These are phyloP conservation scores for Panagrolaimus sp. DNA, from an alignment of 1,140 invertebrate species.

Conservation along the genomic window DNA sequence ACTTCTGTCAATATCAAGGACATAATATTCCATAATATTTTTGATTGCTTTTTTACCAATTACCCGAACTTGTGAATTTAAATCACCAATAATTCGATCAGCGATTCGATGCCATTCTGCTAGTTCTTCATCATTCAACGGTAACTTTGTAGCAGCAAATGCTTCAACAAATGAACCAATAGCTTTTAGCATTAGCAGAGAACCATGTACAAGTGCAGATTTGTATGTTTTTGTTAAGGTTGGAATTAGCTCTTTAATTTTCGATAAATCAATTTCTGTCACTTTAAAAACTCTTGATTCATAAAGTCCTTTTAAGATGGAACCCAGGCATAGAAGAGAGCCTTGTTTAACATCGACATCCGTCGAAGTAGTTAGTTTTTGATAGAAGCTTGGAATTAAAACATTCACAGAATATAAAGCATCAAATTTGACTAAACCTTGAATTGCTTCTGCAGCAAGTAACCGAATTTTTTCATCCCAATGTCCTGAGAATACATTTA, in stretches of 20 bases:
- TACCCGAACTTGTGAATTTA: not conserved
- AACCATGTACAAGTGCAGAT: not conserved
- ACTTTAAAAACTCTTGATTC: not conserved
- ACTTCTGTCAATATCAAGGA: not conserved
- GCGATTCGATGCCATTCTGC: not conserved
- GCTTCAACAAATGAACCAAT: not conserved
- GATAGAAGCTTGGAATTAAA: not conserved
- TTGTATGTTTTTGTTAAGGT: not conserved
- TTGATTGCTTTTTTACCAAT: not conserved
- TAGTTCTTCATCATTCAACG: not conserved
- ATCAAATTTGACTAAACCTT: conserved; percentile 65
- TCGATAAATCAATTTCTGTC: not conserved
- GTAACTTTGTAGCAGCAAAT: not conserved
- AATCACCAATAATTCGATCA: not conserved
- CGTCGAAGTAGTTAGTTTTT: not conserved
- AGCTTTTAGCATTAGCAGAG: not conserved
- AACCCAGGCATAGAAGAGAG: not conserved
- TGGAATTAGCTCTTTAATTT: not conserved
- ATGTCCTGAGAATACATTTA: conserved; percentile 78
- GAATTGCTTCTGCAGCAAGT: conserved; percentile 75
- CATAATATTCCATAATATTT: conserved; percentile 10
- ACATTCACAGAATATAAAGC: conserved; percentile 24
- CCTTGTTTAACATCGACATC: not conserved
- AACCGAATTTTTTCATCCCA: conserved; percentile 86
- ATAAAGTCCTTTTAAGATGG: not conserved